Base-by-base conservation (phyloP, 2,797 vertebrate species). In the Buceros bicornis region DNA sequence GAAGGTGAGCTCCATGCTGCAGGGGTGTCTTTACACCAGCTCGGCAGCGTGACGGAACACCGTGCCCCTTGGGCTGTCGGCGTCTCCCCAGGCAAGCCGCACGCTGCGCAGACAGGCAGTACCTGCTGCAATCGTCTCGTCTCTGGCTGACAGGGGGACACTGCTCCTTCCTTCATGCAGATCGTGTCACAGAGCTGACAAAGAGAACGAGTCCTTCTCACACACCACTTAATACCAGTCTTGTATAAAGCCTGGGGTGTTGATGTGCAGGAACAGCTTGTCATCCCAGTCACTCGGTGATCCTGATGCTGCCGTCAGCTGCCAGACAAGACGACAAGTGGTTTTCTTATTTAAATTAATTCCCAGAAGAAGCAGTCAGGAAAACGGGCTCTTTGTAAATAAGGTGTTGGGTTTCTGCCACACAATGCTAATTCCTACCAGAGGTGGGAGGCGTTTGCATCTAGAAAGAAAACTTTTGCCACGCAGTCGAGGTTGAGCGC, bases 321-420 rank as follows among this genome's bases (percentile, higher is more conserved):
- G 79, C 89, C 95, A 96, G 61, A 87, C 51, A 94, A 91, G 15
- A 87, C 20, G 74, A 91, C 76, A 93, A 74, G 61, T 92, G 74
- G 71, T 97, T 93, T 95, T 95, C 89, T 90, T 57, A 73, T 58
- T 92, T 77, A 87, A 90, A 94, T 91, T 92, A 43, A 91, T 62
- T 90, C 88, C 61, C 77, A 86, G 77, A 62, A 64, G 28, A 88
- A 89, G 37, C 80, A 93, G 94, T 89, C 64, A 93, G 69, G 45
- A 91, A 93, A 61, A 72, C 7, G 37, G 5, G 56, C n/a, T 86
- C 86, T 58, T 50, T 89, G 65, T 86, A 94, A 95, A 93, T 71
- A 87, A 93, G 28, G 19, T 47, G 35, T 13, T 60, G 11, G 18
- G 48, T 90, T 91, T 88, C 58, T 89, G 42, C 33, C 25, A 58